Conservation (phyloP, 2,113 vertebrate species). For the Cygnus buccinator region DNA sequence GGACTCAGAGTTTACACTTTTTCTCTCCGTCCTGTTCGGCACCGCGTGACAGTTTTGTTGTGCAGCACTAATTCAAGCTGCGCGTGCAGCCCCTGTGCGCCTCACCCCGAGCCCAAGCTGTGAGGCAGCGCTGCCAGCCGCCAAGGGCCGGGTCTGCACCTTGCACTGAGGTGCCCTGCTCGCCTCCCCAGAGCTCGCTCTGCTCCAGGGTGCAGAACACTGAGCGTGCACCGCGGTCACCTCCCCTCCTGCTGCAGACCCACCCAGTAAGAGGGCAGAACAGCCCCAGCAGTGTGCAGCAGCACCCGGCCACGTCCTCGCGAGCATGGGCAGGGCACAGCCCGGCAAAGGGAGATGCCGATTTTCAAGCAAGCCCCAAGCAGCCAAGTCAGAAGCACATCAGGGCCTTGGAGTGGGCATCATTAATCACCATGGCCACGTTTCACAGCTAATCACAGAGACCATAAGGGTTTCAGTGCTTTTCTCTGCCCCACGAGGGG, state of each 20-base stretch:
- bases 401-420: neutral
- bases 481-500: neutral
- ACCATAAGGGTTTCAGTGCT: neutral
- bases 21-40: neutral
- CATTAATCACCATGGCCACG: neutral
- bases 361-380: rapidly evolving
- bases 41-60: neutral
- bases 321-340: neutral
- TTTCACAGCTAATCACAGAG: neutral
- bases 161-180: neutral
- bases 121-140: neutral
- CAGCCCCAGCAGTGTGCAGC: neutral
- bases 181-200: neutral
- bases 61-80: neutral
- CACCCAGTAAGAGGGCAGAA: conserved; percentile 10
- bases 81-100: neutral
- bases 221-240: neutral
- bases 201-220: neutral
- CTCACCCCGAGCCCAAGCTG: neutral
- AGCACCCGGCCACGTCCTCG: neutral
- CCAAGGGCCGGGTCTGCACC: neutral
- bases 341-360: rapidly evolving
- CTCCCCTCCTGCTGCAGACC: neutral
- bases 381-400: neutral
- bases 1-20: rapidly evolving